These are phyloP conservation scores for Odontophorus gujanensis DNA, from an alignment of 2,113 vertebrate species.

Conservation along the genomic window DNA sequence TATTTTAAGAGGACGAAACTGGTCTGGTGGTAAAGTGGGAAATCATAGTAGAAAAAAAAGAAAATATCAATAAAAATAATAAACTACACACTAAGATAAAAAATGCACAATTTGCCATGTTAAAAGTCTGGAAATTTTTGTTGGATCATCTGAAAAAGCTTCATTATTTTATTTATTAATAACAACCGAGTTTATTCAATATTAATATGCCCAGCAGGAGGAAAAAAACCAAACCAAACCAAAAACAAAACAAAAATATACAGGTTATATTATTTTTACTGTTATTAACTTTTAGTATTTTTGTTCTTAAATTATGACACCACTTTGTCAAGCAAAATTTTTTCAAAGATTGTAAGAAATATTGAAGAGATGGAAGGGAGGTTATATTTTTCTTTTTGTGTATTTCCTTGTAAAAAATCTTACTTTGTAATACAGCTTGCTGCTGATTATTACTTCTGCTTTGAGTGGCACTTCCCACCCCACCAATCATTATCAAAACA, in stretches of 20 bases:
- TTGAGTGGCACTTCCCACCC: conserved; percentile 82
- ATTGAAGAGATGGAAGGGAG: not conserved
- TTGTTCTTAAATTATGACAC: not conserved
- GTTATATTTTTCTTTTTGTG: not conserved
- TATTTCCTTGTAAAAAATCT: conserved; percentile 24
- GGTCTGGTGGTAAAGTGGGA: not conserved
- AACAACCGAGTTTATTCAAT: not conserved
- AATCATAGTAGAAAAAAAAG: not conserved
- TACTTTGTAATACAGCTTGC: conserved; percentile 70
- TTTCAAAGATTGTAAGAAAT: not conserved
- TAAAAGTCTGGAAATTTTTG: not conserved
- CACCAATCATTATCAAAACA: conserved; percentile 79
- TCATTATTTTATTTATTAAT: not conserved
- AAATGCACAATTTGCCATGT: not conserved
- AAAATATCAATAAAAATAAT: not conserved
- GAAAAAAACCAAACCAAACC: not conserved
- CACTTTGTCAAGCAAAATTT: not conserved
- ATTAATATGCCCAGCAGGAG: not conserved
- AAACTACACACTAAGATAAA: not conserved
- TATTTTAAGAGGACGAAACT: not conserved
- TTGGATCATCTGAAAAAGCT: not conserved
- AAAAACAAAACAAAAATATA: not conserved
- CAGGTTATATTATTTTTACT: not conserved
- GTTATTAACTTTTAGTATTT: conserved; percentile 12
- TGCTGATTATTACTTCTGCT: conserved; percentile 69